These are phyloP conservation scores for Pecten maximus DNA, from an alignment of 2,888 invertebrate genomes.

Conservation along the genomic window DNA sequence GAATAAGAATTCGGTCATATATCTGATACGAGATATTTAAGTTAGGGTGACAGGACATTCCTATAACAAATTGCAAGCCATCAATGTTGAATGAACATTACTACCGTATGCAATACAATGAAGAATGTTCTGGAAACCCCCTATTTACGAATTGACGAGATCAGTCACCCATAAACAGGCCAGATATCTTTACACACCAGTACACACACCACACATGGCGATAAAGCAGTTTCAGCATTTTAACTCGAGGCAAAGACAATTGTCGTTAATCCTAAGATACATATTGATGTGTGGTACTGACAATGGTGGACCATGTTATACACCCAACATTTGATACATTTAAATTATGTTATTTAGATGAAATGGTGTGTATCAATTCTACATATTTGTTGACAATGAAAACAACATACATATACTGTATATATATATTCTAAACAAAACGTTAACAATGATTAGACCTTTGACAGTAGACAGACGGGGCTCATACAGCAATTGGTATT, in stretches of 20 bases:
- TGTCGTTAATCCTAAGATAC: not conserved
- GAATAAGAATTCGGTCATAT: too few species aligned
- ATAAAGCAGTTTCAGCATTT: not conserved
- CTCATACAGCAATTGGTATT: too few species aligned
- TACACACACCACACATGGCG: not conserved
- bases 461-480: too few species aligned
- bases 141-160: not conserved
- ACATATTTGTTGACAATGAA: too few species aligned
- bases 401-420: too few species aligned
- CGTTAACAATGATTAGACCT: too few species aligned
- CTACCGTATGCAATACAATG: not conserved
- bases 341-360: not conserved
- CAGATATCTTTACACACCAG: not conserved
- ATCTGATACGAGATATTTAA: not conserved
- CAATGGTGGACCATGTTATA: not conserved
- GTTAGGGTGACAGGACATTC: not conserved
- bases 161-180: not conserved
- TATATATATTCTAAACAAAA: too few species aligned
- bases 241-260: not conserved
- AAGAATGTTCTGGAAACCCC: slow-evolving; percentile 7
- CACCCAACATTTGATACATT: not conserved
- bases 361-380: not conserved
- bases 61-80: not conserved
- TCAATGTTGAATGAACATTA: not conserved
- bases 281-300: not conserved